Conservation (phyloP, 1,140 invertebrate genomes). For the Lithobius niger region DNA sequence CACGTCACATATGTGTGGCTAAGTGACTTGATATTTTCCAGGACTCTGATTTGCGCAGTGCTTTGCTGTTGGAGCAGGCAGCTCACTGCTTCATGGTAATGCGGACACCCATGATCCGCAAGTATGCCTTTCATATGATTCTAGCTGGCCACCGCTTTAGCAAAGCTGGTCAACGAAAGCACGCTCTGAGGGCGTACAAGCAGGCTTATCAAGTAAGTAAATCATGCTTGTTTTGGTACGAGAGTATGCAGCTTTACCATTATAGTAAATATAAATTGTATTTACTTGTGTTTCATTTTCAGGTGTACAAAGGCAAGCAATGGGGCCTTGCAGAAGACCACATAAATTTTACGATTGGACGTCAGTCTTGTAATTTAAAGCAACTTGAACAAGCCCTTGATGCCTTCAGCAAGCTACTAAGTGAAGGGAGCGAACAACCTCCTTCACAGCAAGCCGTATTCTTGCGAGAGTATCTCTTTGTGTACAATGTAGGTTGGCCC, state of each 20-base stretch:
- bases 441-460: conserved; percentile 63
- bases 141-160: conserved; percentile 79
- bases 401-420: conserved; percentile 64
- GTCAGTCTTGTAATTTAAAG: conserved; percentile 67
- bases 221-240: background rate
- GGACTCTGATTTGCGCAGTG: conserved; percentile 49
- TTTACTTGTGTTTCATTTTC: conserved; percentile 15
- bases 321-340: conserved; percentile 90
- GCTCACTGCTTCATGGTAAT: conserved; percentile 72
- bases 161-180: conserved; percentile 78
- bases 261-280: background rate
- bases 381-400: conserved; percentile 54
- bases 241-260: background rate
- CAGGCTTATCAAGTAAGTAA: conserved; percentile 70
- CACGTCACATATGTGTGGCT: too few relatives aligned
- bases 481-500: conserved; percentile 49
- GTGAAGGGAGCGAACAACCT: conserved; percentile 47
- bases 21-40: too few relatives aligned
- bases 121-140: conserved; percentile 95
- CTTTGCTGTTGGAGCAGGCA: conserved; percentile 85
- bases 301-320: conserved; percentile 63
- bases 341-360: conserved; percentile 83
- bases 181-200: conserved; percentile 78
- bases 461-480: conserved; percentile 74
- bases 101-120: conserved; percentile 64